Conservation (phyloP, 2,797 vertebrate genomes). For the Peromyscus aztecus region DNA sequence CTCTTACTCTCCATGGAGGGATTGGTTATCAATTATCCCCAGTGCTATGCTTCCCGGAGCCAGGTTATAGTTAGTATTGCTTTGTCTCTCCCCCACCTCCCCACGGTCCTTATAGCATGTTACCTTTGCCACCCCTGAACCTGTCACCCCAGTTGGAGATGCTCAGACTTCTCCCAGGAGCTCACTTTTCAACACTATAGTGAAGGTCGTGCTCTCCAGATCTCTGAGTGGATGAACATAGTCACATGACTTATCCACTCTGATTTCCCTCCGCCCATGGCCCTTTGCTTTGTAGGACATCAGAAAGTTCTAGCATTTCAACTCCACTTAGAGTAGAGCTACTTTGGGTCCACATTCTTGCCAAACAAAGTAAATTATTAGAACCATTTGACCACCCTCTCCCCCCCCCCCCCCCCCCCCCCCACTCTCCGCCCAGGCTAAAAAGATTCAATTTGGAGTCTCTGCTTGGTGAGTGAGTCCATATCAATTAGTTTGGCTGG, state of each 20-base stretch:
- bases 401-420: too few relatives aligned
- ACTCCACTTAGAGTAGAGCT: neutral
- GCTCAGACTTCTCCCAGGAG: neutral
- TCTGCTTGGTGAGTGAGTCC: neutral
- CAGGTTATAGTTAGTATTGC: neutral
- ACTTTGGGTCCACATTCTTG: neutral
- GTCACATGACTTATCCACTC: neutral
- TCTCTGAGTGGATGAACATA: neutral
- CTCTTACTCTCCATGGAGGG: neutral
- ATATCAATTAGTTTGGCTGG: neutral
- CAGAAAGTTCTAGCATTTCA: neutral
- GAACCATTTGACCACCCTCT: neutral
- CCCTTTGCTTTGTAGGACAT: neutral
- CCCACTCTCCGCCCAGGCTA: neutral
- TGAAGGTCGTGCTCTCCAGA: neutral
- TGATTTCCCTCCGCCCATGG: neutral
- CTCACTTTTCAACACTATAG: neutral
- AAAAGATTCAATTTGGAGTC: neutral
- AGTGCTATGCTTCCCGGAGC: neutral
- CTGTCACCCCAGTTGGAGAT: neutral
- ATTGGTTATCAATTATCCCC: neutral
- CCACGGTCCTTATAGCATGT: fast-evolving
- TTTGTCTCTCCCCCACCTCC: neutral
- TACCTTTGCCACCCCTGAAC: neutral
- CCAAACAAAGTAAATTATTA: neutral